A percentile compares a stretch with the other conserved stretches of the same genome.
These are phyloP conservation scores for Andricus quercusramuli DNA, from an alignment of 2,888 invertebrate genomes.

Conservation along the genomic window DNA sequence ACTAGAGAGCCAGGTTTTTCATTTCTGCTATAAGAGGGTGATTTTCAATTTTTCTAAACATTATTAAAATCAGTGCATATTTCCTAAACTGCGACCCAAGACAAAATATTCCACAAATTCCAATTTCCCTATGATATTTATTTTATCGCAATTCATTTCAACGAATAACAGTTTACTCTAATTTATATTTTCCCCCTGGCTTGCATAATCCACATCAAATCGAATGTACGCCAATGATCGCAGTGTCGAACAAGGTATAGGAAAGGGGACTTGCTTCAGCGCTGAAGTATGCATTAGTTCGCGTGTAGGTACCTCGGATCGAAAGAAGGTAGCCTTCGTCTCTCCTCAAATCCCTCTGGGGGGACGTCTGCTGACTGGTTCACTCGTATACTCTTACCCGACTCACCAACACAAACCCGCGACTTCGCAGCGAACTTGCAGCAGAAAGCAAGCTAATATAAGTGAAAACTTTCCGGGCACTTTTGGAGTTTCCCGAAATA, in stretches of 20 bases:
- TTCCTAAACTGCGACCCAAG: no score
- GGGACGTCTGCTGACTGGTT: neutral
- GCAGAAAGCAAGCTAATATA: constrained; percentile 57
- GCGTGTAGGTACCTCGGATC: constrained; percentile 13
- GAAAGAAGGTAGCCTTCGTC: constrained; percentile 4
- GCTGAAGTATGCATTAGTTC: constrained; percentile 42
- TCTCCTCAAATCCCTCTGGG: constrained; percentile 16
- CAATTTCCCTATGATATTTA: no score
- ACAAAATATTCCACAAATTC: no score
- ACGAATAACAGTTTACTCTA: no score
- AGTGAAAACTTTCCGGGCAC: constrained; percentile 61
- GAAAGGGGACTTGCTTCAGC: neutral
- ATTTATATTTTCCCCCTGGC: neutral
- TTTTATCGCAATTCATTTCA: no score
- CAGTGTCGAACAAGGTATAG: constrained; percentile 27
- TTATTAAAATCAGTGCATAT: no score
- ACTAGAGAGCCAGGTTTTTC: neutral
- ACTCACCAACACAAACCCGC: constrained; percentile 15
- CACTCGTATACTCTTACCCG: neutral
- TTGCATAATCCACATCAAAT: constrained; percentile 16
- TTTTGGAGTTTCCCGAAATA: constrained; percentile 66
- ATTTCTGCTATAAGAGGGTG: neutral
- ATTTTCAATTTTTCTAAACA: neutral
- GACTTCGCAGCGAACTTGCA: constrained; percentile 16
- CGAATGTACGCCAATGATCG: constrained; percentile 15